phyloP scores from a whole-genome alignment of 2,888 invertebrate species.

The Tricholauxania praeusta region DNA sequence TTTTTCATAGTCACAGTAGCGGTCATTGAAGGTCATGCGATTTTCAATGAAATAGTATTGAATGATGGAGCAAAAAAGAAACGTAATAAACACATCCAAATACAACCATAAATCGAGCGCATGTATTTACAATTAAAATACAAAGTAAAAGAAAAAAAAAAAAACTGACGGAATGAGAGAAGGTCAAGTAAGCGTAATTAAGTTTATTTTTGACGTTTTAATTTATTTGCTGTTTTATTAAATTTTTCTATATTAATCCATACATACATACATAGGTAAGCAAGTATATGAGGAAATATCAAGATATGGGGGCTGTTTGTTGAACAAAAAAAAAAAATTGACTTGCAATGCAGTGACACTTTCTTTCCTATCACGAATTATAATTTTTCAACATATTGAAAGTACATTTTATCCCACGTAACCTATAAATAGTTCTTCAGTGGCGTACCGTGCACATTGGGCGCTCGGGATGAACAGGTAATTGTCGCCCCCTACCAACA shows the following conservation, averaged over 20 bases:
- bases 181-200: slow-evolving; percentile 17
- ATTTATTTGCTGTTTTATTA: slow-evolving; percentile 11
- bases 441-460: too few species aligned
- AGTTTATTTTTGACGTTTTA: slow-evolving; percentile 19
- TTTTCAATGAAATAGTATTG: background rate
- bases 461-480: too few species aligned
- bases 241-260: background rate
- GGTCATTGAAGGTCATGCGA: slow-evolving; percentile 31
- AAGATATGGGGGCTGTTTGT: too few species aligned
- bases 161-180: background rate
- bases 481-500: too few species aligned
- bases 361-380: too few species aligned
- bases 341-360: too few species aligned
- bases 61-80: background rate
- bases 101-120: background rate
- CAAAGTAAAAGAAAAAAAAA: slow-evolving; percentile 6
- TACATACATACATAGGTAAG: background rate
- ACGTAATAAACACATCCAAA: background rate
- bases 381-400: too few species aligned
- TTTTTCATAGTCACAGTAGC: background rate
- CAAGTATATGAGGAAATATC: background rate
- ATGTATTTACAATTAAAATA: slow-evolving; percentile 26
- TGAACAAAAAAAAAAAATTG: too few species aligned
- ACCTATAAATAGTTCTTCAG: too few species aligned
- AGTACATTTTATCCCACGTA: too few species aligned